Base-by-base conservation (phyloP, 2,797 vertebrate genomes). In the Micromesistius poutassou region DNA sequence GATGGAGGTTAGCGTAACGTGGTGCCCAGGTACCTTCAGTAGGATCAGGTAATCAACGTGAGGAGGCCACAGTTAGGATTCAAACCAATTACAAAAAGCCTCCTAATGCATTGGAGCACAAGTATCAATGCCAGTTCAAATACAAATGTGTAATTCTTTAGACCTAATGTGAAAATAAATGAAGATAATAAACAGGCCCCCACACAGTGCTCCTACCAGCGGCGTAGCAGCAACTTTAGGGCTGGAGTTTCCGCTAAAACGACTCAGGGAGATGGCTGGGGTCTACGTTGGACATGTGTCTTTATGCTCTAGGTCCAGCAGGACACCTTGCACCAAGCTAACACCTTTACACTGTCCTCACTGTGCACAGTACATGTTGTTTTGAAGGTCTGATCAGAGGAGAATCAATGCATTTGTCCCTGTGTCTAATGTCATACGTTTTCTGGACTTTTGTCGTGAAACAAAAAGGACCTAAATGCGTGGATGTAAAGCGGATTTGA, bases 311-410 rank as follows among this genome's bases (percentile, higher is more conserved):
- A 89, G 87, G 90, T 90, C 89, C 91, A 87, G 88, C 90, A 87
- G 81, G 91, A 93, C 93, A 93, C 86, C 87, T 92, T 87, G 89
- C 93, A 94, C 91, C 90, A 83, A 91, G 83, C 76, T 85, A 91
- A 90, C 90, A 93, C 91, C 92, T 94, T 91, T 88, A 90, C 95
- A 93, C 94, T 94, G 95, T 94, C 90, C 94, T 94, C 95, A 94
- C 95, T 96, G 94, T 96, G 94, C 95, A 94, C 90, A 92, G 92
- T 94, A 87, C 74, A 86, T 92, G 93, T 95, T 95, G 82, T 94
- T 91, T 93, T 95, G 93, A 96, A 95, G 95, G 94, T 96, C 92
- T 91, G 84, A 94, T 92, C 93, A 93, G 92, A 90, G 84, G 92
- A 92, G 91, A 91, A 92, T 93, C 91, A 93, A 93, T 93, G 90